Percentiles rank a stretch among this genome's conserved stretches.
Conservation (phyloP, 2,113 vertebrate genomes). For the Noctilio leporinus region DNA sequence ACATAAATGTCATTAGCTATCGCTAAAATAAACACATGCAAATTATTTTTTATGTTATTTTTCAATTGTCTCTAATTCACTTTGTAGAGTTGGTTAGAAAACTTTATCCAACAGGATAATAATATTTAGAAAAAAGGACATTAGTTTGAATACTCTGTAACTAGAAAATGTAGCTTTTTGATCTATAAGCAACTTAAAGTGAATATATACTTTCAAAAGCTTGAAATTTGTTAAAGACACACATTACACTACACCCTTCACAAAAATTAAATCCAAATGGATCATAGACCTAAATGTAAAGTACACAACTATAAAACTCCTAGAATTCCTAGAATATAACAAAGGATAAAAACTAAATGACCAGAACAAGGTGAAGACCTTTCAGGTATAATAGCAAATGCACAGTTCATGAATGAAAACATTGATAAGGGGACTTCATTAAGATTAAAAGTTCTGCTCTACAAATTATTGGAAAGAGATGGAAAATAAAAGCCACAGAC, state of each 20-base stretch:
- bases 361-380: neutral
- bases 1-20: neutral
- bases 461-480: neutral
- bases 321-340: neutral
- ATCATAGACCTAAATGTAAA: neutral
- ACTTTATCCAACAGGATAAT: neutral
- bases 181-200: slow-evolving; percentile 54
- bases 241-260: too few relatives aligned
- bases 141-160: slow-evolving; percentile 11
- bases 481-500: neutral
- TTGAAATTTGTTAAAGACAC: slow-evolving; percentile 45
- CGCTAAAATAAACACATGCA: neutral
- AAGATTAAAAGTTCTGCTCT: neutral
- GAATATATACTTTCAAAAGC: slow-evolving; percentile 62
- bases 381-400: neutral
- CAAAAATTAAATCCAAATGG: neutral
- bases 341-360: neutral
- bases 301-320: neutral
- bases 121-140: neutral
- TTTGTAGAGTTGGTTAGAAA: neutral
- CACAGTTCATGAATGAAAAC: neutral
- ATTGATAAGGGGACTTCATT: neutral
- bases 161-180: neutral
- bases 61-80: slow-evolving; percentile 19
- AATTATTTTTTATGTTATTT: neutral